Evolutionary conservation across 2,888 invertebrate genomes (phyloP).

Genomic region (Aporophyla lueneburgensis): DNA sequence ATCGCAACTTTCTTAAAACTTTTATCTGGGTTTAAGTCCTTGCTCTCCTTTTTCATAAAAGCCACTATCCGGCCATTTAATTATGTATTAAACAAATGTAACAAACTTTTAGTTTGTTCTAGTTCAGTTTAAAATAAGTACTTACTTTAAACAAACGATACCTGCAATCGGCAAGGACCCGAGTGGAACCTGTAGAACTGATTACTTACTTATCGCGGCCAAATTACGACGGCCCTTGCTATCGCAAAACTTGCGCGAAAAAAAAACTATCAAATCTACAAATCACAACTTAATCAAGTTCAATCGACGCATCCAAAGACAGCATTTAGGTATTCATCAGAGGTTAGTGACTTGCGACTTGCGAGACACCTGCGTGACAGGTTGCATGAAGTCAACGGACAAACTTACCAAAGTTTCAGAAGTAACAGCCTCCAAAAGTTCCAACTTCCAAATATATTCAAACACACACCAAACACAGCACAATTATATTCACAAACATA

Average conservation of each 20-base stretch:
- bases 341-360: constrained; percentile 88
- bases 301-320: constrained; percentile 54
- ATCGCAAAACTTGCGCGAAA: background rate
- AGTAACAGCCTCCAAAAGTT: constrained; percentile 68
- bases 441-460: constrained; percentile 68
- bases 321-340: constrained; percentile 75
- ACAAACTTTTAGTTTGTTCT: background rate
- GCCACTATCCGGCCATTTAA: background rate
- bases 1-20: constrained; percentile 3
- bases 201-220: background rate
- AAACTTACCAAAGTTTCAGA: constrained; percentile 80
- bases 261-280: background rate
- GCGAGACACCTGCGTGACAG: constrained; percentile 89
- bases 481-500: constrained; percentile 74
- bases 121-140: background rate
- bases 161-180: background rate
- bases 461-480: constrained; percentile 76
- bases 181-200: background rate
- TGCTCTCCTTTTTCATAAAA: background rate
- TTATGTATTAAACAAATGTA: background rate
- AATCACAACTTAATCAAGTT: constrained; percentile 20
- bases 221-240: background rate
- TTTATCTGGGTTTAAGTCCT: background rate
- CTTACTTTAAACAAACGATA: background rate
- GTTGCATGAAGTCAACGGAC: constrained; percentile 83